Evolutionary conservation across 2,113 vertebrate genomes (phyloP).

Genomic region (Glareola pratincola): DNA sequence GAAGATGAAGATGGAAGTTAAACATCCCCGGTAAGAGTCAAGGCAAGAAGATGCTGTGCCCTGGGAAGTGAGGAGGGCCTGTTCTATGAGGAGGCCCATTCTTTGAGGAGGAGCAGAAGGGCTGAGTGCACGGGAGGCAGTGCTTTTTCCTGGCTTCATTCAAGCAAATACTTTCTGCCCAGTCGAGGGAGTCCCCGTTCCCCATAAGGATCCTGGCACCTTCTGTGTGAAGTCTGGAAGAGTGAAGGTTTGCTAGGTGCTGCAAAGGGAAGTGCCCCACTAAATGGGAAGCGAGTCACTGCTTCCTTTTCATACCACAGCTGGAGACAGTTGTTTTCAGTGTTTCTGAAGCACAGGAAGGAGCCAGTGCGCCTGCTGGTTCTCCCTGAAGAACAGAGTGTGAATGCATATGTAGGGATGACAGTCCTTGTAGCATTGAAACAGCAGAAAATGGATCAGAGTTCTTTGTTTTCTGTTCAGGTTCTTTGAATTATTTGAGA

Average conservation of each 20-base stretch:
- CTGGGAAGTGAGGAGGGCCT: background rate
- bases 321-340: background rate
- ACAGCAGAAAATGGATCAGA: background rate
- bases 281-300: background rate
- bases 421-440: background rate
- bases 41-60: background rate
- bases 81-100: background rate
- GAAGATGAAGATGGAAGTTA: constrained; percentile 99
- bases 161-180: background rate
- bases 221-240: background rate
- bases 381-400: background rate
- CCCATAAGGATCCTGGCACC: background rate
- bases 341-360: background rate
- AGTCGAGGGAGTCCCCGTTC: background rate
- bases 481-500: constrained; percentile 96
- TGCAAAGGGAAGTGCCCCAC: background rate
- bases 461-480: constrained; percentile 68
- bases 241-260: background rate
- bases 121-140: background rate
- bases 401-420: background rate
- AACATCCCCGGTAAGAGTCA: constrained; percentile 84
- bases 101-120: background rate
- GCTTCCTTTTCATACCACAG: background rate
- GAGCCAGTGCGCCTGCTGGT: background rate
- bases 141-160: background rate